Evolutionary conservation across 2,888 invertebrate species (phyloP).

Genomic region (Gastracanthus pulcherrimus): DNA sequence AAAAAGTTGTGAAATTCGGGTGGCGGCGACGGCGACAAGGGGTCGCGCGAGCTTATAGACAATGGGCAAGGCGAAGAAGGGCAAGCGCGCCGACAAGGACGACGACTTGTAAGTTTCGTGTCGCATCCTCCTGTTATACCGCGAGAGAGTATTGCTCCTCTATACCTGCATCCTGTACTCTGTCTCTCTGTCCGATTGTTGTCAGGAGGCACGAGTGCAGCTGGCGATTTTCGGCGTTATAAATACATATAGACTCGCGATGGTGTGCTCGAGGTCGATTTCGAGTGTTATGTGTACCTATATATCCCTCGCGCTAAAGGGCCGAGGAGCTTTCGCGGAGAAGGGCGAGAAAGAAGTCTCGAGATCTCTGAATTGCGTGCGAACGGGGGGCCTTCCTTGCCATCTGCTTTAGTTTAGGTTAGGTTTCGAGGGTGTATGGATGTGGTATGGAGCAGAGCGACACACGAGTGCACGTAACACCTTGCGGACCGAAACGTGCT

Average conservation of each 20-base stretch:
- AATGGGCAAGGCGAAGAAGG: conserved; percentile 92
- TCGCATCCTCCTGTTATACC: neutral
- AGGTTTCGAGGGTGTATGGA: conserved; percentile 23
- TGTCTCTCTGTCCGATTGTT: neutral
- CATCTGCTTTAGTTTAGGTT: conserved; percentile 52
- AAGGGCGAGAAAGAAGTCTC: neutral
- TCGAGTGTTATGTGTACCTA: no score
- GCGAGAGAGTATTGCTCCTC: no score
- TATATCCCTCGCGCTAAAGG: no score
- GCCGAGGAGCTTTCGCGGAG: no score
- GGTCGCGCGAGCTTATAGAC: no score
- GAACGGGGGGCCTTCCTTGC: neutral
- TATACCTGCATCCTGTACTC: neutral
- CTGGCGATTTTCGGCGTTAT: no score
- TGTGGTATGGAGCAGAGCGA: no score
- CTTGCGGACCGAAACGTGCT: neutral
- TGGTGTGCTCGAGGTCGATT: no score
- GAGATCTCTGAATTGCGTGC: neutral
- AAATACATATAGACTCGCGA: no score
- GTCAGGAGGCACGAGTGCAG: no score
- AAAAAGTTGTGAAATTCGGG: conserved; percentile 59
- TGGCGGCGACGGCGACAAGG: conserved; percentile 9
- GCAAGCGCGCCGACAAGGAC: conserved; percentile 86
- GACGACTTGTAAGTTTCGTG: conserved; percentile 84
- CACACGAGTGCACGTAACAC: neutral